Conservation (phyloP, 2,113 vertebrate genomes). For the Narcine bancroftii region DNA sequence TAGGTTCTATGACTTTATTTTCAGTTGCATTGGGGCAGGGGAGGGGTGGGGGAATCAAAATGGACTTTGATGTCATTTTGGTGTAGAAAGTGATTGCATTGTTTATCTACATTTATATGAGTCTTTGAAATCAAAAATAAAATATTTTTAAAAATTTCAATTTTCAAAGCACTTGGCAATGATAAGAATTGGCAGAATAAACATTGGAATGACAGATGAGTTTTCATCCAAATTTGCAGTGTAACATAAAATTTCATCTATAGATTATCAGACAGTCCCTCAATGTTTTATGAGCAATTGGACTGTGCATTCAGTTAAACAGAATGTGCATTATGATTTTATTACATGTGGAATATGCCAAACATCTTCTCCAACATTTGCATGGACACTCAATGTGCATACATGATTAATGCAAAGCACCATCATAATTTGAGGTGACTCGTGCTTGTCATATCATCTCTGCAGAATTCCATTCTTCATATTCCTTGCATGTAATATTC, state of each 20-base stretch:
- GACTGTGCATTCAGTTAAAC: neutral
- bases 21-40: too few relatives aligned
- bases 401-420: neutral
- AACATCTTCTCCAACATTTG: neutral
- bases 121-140: too few relatives aligned
- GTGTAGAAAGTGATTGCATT: too few relatives aligned
- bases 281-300: neutral
- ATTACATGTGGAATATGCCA: neutral
- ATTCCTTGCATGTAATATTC: conserved; percentile 16
- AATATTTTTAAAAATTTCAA: neutral
- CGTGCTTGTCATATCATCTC: neutral
- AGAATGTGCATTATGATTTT: neutral
- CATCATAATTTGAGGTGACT: neutral
- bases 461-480: neutral
- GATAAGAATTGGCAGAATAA: neutral
- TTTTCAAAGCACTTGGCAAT: neutral
- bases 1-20: too few relatives aligned
- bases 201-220: neutral
- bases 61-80: too few relatives aligned
- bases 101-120: too few relatives aligned
- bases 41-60: too few relatives aligned
- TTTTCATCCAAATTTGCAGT: neutral
- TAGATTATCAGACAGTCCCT: neutral
- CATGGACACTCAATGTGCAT: neutral
- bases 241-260: neutral